Conservation (phyloP, 2,888 invertebrate species). For the Netelia virgata region DNA sequence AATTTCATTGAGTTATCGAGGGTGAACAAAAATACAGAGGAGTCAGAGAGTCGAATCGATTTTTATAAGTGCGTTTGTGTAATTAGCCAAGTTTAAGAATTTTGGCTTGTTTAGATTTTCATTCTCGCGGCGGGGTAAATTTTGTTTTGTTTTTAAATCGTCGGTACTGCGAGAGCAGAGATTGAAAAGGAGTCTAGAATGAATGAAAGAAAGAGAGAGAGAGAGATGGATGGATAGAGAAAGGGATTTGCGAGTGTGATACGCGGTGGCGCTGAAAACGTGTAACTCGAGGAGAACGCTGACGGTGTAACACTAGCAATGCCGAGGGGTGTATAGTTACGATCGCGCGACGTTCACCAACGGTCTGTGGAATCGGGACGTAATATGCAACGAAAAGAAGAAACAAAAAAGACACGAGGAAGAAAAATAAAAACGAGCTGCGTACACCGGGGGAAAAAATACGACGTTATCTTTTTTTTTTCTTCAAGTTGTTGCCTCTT, state of each 20-base stretch:
- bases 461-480: too few relatives aligned
- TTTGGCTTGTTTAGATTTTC: too few relatives aligned
- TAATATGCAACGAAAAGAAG: slow-evolving; percentile 24
- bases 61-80: too few relatives aligned
- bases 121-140: neutral
- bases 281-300: slow-evolving; percentile 66
- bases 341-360: slow-evolving; percentile 60
- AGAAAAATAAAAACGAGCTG: neutral
- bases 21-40: too few relatives aligned
- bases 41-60: too few relatives aligned
- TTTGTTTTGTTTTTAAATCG: neutral
- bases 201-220: slow-evolving; percentile 6
- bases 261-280: slow-evolving; percentile 68
- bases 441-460: neutral
- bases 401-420: neutral
- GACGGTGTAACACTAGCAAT: slow-evolving; percentile 69
- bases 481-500: too few relatives aligned
- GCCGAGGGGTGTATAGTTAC: slow-evolving; percentile 67
- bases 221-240: slow-evolving; percentile 12
- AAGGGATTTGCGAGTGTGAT: slow-evolving; percentile 39
- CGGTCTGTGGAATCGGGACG: slow-evolving; percentile 41
- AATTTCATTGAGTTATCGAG: too few relatives aligned
- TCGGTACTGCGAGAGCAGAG: neutral
- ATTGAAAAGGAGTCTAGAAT: slow-evolving; percentile 29
- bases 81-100: too few relatives aligned